Evolutionary conservation across 2,113 vertebrate genomes (phyloP), one percentile per base, ranked within the genome.

Genomic region (Montifringilla adamsi): DNA sequence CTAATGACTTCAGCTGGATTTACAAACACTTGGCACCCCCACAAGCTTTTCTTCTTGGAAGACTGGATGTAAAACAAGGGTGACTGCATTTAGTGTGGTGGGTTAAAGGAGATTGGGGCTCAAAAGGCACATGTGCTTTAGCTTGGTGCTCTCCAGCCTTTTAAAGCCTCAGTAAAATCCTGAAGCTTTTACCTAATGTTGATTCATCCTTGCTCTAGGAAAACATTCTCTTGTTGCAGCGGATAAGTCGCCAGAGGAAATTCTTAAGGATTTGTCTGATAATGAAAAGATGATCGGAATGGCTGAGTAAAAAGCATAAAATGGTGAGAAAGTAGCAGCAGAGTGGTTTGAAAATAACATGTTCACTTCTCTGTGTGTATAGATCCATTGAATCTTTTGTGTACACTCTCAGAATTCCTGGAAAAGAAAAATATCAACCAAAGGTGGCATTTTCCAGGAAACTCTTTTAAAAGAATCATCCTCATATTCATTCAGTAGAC

Each of bases 261-360:
- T 96, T 92, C 93, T 95, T 95, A 87, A 92, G 91, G 91, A 96
- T 96, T 94, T 95, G 81, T 95, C 74, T 94, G 95, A 96, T 97
- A 96, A 95, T 91, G 89, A 95, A 95, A 95, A 94, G 95, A 94
- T 93, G 95, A 94, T 94, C 0, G 47, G 96, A 92, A 97, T 94
- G 95, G 78, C 69, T 89, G 87, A 73, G 66, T 85, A 95, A 92
- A 94, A 95, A 89, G 84, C 93, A 86, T 82, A 58, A 95, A 95
- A 94, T 85, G 69, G 84, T 87, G 91, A 97, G 81, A 94, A 94
- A 93, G 81, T 33, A 91, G 53, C 91, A 91, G 89, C 74, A 82
- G 77, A 96, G 77, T 94, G 81, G 58, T 82, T 91, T 84, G 74
- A 89, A 77, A 95, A 96, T 49, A 95, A 82, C 78, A 82, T 6